phyloP scores from a whole-genome alignment of 2,888 invertebrate genomes.

The Syritta pipiens region DNA sequence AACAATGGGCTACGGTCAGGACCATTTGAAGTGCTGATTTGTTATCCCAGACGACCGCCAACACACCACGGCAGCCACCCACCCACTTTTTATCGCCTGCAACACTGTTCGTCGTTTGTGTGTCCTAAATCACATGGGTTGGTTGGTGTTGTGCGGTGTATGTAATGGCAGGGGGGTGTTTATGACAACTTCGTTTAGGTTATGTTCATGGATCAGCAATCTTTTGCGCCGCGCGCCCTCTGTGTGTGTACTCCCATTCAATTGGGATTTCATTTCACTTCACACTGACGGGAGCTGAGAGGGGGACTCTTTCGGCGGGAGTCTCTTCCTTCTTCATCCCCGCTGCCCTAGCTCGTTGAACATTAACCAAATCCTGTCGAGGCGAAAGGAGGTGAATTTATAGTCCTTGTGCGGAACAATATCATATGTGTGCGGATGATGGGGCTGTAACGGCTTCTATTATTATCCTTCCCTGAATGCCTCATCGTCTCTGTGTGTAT shows the following conservation, averaged over 20 bases:
- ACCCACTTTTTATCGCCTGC: constrained; percentile 19
- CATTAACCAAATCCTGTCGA: constrained; percentile 42
- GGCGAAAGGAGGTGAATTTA: constrained; percentile 30
- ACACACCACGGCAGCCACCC: neutral
- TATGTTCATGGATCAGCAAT: constrained; percentile 63
- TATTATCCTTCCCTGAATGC: constrained; percentile 30
- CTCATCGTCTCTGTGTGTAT: neutral
- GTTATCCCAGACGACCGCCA: constrained; percentile 60
- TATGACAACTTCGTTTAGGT: constrained; percentile 67
- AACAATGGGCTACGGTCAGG: neutral
- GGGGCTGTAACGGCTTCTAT: constrained; percentile 41
- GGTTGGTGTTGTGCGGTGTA: constrained; percentile 5
- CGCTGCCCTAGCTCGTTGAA: neutral
- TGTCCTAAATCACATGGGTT: constrained; percentile 60
- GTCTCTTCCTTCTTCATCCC: neutral
- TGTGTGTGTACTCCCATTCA: constrained; percentile 40
- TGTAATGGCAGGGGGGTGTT: constrained; percentile 31
- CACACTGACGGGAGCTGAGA: too few species aligned
- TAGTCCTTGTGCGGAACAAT: constrained; percentile 24
- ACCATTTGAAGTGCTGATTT: constrained; percentile 62
- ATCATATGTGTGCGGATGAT: constrained; percentile 30
- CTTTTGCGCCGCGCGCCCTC: too few species aligned
- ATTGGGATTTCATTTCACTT: constrained; percentile 36
- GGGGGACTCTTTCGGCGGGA: too few species aligned
- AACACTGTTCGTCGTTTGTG: neutral